Base-by-base conservation (phyloP, 2,888 invertebrate genomes). In the Netelia inedita region DNA sequence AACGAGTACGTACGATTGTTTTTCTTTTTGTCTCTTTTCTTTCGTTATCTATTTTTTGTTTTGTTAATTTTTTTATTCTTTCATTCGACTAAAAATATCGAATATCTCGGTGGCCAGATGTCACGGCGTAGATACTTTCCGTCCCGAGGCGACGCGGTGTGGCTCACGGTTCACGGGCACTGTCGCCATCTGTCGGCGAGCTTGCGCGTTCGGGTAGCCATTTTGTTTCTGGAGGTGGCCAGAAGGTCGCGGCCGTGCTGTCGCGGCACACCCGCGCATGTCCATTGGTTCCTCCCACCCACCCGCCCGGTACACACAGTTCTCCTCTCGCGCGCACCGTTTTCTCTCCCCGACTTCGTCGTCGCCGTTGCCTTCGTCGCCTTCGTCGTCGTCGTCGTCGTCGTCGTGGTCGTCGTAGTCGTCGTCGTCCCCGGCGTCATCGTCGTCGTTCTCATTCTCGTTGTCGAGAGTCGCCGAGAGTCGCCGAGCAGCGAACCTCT, bases 201-300 rank as follows among this genome's bases (percentile, higher is more conserved):
- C 84, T 82, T 73, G 50, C 66, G 88, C 92, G 94, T 85, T 87
- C 79, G 75, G 94, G 94, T 95, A 95, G 95, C 95, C 95, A 95
- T 95, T 95, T 95, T 95, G 95, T 95, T 95, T 94, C 94, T 93
- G 93, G 94, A 93, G 92, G 92, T 93, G 93, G 93, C 94, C 94
- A 94, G 94, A 93, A 93, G 93, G 94, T 94, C 93, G 94, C 85
- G 85, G 85, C 94, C 93, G 94, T 93, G 91, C 92, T 92, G 93
- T 93, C 93, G 93, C 92, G 92, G 90, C 93, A 92, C 93, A 93
- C 93, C 93, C 93, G 94, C 95, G 94, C 95, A 94, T 94, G 95
- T 93, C 94, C 93, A 94, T 94, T 95, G 94, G 94, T 93, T 92
- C 92, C 93, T 91, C 92, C 92, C 90, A 89, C 91, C 87, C 93